Conservation (phyloP, 1,140 invertebrate genomes). For the Drosophila rufa region DNA sequence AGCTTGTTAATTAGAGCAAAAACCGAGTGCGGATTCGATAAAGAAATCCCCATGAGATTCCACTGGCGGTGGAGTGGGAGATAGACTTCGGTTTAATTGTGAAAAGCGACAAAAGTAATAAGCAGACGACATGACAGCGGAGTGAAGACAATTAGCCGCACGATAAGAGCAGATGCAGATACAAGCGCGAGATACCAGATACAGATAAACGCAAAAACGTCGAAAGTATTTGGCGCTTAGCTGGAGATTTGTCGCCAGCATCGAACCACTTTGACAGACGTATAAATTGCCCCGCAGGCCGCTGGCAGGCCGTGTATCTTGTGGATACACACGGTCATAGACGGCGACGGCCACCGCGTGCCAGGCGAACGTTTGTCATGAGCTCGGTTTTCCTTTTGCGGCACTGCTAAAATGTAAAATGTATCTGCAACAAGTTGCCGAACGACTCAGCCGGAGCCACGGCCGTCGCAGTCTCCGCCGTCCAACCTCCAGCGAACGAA, state of each 20-base stretch:
- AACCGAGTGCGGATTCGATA: constrained; percentile 31
- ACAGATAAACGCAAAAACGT: constrained; percentile 64
- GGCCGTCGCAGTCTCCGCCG: constrained; percentile 11
- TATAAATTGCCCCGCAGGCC: constrained; percentile 70
- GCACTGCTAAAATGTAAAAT: constrained; percentile 57
- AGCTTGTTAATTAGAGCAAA: constrained; percentile 59
- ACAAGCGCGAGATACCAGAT: constrained; percentile 60
- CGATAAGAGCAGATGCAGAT: constrained; percentile 72
- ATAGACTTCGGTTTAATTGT: constrained; percentile 70
- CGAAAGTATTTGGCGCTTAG: constrained; percentile 73
- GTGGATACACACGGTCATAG: constrained; percentile 48
- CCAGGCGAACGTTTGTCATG: constrained; percentile 77
- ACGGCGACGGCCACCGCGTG: constrained; percentile 58
- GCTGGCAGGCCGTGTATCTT: constrained; percentile 56
- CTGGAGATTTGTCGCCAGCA: constrained; percentile 76
- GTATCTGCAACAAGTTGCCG: constrained; percentile 82
- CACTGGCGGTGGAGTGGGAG: constrained; percentile 29
- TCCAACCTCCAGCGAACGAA: constrained; percentile 67
- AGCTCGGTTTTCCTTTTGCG: constrained; percentile 77
- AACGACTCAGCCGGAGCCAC: constrained; percentile 28
- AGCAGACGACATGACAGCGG: constrained; percentile 70
- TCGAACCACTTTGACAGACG: constrained; percentile 75
- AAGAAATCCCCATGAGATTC: constrained; percentile 38
- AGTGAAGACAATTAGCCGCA: constrained; percentile 79
- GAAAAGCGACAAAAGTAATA: constrained; percentile 72